Base-by-base conservation (phyloP, 1,140 invertebrate genomes). In the Glomeris maerens region DNA sequence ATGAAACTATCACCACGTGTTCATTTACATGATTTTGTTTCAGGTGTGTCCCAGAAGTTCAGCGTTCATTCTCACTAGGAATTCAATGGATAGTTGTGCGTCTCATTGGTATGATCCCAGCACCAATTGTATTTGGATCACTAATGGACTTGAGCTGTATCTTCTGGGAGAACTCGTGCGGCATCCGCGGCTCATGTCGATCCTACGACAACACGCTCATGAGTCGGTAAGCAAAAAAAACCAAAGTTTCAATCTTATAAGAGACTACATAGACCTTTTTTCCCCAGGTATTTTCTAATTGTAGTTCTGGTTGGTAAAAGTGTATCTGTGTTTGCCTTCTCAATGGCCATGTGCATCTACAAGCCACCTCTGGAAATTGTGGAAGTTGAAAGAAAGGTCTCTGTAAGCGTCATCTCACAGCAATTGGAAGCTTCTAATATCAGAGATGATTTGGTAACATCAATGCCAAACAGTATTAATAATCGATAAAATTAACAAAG, bases 171-270 rank as follows among this genome's bases (percentile, higher is more conserved):
- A 74, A 29, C 63, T 68, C 53, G 2, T 72, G 68, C 13, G 55
- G 50, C 5, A 46, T 49, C 17, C 69, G 71, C 21, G 80, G 79
- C 1, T 75, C 78, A 1, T 84, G 81, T 52, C 62, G 80, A 2
- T 72, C 79, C 20, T 83, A 83, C 47, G 75, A 83, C 48, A 83
- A 83, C 59, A 66, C 66, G 25, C 70, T 76, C 31, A 81, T 83
- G 72, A 79, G 78, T 71, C 76, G 75, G 78, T 81, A 55, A 53
- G 79, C 73, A 0, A 57, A 81, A 46, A 46, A 42, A 21, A 17
- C 5, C 7, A 21, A 13, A 17, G 7, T 42, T 42, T 42, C n/a
- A n/a, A n/a, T n/a, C n/a, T n/a, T 13, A 42, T 42, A 13, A 21
- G 41, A 5, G 5, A 7, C 7, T 42, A 5, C 10, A 17, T 13